Conservation (phyloP, 2,797 vertebrate species). For the Enteromius trimaculatus region DNA sequence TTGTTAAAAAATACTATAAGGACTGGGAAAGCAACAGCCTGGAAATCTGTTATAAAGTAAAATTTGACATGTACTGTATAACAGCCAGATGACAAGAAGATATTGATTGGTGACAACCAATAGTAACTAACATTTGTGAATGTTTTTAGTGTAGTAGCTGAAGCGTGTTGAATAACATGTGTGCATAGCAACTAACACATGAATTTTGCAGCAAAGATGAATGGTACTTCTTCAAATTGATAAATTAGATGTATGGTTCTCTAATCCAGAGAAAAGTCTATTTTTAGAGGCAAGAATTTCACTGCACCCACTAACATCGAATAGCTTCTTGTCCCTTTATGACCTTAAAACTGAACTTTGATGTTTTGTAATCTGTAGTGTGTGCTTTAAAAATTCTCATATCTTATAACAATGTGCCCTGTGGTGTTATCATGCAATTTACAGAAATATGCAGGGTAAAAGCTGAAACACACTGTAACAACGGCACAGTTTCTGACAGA, state of each 20-base stretch:
- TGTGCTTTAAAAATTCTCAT: background rate
- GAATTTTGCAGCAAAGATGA: background rate
- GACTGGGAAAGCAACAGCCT: background rate
- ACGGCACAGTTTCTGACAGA: background rate
- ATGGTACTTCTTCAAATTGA: background rate
- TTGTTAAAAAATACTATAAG: background rate
- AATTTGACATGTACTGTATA: background rate
- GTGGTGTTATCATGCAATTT: background rate
- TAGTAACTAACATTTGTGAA: background rate
- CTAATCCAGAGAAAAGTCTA: background rate
- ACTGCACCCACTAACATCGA: background rate
- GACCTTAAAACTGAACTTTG: background rate
- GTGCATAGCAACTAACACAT: background rate
- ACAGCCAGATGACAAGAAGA: background rate
- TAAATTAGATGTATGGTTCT: background rate
- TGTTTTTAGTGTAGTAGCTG: background rate
- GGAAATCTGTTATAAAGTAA: background rate
- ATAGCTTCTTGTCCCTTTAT: background rate
- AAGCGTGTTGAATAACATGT: background rate
- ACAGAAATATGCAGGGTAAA: background rate
- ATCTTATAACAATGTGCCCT: background rate
- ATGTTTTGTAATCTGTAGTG: background rate
- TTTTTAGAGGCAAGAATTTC: background rate
- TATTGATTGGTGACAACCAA: background rate
- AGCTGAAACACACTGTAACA: background rate